Evolutionary conservation across 2,888 invertebrate species (phyloP).

Genomic region (Kuschelorhynchus macadamiae): DNA sequence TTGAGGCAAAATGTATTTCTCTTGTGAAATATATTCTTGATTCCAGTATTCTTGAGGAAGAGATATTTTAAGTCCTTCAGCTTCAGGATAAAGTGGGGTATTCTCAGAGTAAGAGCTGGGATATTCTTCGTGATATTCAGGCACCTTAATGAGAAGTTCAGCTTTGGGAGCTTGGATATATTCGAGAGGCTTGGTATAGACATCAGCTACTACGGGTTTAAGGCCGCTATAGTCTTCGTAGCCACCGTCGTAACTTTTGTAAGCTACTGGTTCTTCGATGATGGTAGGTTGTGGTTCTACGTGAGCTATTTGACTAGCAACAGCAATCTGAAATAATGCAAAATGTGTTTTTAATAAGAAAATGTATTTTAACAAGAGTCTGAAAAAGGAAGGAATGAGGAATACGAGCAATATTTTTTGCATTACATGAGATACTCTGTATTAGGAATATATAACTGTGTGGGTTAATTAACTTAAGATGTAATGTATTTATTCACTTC

Average conservation of each 20-base stretch:
- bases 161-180: conserved; percentile 39
- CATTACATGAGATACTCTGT: too few species aligned
- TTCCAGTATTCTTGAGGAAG: conserved; percentile 24
- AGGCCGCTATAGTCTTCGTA: conserved; percentile 54
- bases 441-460: too few species aligned
- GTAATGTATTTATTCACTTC: too few species aligned
- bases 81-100: background rate
- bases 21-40: conserved; percentile 17
- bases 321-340: conserved; percentile 29
- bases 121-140: conserved; percentile 29
- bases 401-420: too few species aligned
- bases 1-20: conserved; percentile 16
- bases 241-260: conserved; percentile 57
- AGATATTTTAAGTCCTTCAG: conserved; percentile 20
- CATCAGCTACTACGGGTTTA: conserved; percentile 36
- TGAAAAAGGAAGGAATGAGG: too few species aligned
- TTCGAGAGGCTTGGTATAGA: conserved; percentile 41
- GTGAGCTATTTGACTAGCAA: conserved; percentile 29
- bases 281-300: conserved; percentile 31
- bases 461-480: too few species aligned
- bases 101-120: conserved; percentile 12
- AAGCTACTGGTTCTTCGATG: conserved; percentile 40
- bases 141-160: conserved; percentile 37
- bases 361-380: too few species aligned
- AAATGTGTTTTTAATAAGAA: too few species aligned